These are phyloP conservation scores for Greenwoodochromis staneri DNA, from an alignment of 2,113 vertebrate species.

Conservation along the genomic window DNA sequence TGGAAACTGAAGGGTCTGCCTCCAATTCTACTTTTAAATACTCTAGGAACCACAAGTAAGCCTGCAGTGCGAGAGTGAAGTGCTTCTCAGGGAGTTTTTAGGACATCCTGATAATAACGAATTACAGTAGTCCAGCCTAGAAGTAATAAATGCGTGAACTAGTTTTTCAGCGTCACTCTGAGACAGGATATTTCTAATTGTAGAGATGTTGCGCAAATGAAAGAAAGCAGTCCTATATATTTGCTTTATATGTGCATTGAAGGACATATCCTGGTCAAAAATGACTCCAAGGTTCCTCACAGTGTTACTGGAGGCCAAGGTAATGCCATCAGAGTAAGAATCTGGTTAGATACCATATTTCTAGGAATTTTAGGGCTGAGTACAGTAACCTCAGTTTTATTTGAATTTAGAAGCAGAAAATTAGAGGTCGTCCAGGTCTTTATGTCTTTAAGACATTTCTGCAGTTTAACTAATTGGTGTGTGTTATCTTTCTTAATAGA, in stretches of 20 bases:
- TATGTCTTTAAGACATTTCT: neutral
- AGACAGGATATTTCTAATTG: neutral
- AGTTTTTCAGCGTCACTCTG: neutral
- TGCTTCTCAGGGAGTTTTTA: neutral
- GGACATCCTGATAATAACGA: neutral
- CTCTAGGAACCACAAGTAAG: neutral
- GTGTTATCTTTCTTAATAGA: neutral
- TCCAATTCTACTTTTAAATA: neutral
- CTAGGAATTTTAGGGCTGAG: neutral
- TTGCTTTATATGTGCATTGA: neutral
- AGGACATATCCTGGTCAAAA: neutral
- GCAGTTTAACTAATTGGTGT: neutral
- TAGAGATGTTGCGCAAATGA: neutral
- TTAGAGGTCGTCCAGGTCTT: neutral
- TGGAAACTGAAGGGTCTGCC: neutral
- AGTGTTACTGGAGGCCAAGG: neutral
- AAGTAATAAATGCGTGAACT: neutral
- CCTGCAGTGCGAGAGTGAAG: accelerated
- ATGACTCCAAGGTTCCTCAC: neutral
- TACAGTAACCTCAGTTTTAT: neutral
- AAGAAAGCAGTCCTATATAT: neutral
- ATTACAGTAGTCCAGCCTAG: neutral
- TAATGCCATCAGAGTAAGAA: neutral
- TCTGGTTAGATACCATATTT: neutral
- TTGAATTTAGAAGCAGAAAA: neutral